Base-by-base conservation (phyloP, 2,888 invertebrate species). In the Leptopilina myrica region DNA sequence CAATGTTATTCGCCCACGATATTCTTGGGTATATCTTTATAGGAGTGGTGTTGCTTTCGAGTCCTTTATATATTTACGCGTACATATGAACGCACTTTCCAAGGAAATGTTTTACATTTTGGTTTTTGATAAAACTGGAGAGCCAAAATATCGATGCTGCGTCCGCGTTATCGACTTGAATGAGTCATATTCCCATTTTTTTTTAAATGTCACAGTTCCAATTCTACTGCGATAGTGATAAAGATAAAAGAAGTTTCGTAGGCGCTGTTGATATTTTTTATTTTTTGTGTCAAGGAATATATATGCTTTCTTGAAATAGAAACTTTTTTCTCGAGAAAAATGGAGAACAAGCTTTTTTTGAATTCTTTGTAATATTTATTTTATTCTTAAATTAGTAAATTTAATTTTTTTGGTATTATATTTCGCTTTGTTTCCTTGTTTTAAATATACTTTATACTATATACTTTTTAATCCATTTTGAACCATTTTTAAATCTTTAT, bases 1-100 rank as follows among this genome's bases (percentile, higher is more conserved):
- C 81, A 76, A 79, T 83, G 79, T 81, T 78, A 81, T 76, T 81
- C 82, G 82, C 84, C 84, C 79, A 80, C 84, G 73, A 78, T 49
- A 49, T 81, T 43, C 67, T 76, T 56, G 79, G 75, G 59, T 79
- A 49, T 49, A 65, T 76, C 69, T 79, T 76, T 79, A 73, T 73
- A 79, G 84, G 80, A 82, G 79, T 82, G 84, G 81, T 33, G 33
- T 80, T 82, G 79, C 77, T 79, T 49, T 82, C 79, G 76, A 69
- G 20, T 73, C 49, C 20, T 62, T 62, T n/a, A 56, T 69, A 69
- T 69, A 49, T 33, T 20, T 20, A 20, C 20, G 20, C 20, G 20
- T 20, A 20, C 1, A 20, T 20, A 20, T 20, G 20, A 20, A 20
- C 20, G 20, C 20, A 20, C 20, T 53, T 53, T 53, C 26, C 73